Percentiles rank a stretch among this genome's conserved stretches.
phyloP scores from a whole-genome alignment of 2,113 vertebrate species.

The Archocentrus centrarchus region DNA sequence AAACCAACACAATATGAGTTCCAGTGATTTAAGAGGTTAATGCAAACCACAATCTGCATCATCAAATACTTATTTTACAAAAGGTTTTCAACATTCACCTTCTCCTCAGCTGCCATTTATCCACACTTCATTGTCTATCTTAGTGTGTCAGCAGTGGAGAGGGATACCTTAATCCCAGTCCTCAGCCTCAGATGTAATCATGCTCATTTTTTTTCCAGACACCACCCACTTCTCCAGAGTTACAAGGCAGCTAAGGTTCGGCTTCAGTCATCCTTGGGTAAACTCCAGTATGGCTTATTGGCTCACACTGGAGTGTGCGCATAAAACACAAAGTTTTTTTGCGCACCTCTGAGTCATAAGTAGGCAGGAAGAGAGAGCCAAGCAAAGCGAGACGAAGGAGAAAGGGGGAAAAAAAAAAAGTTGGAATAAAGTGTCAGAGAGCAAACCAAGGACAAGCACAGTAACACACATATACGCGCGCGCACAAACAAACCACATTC shows the following conservation, averaged over 20 bases:
- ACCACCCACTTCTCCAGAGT: conserved; percentile 48
- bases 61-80: not conserved
- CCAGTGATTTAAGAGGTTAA: not conserved
- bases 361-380: conserved; percentile 43
- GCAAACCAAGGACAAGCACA: conserved; percentile 14
- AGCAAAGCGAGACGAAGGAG: not conserved
- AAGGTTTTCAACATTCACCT: not conserved
- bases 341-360: conserved; percentile 73
- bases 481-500: conserved; percentile 1
- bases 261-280: conserved; percentile 58
- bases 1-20: not conserved
- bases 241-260: conserved; percentile 35
- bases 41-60: not conserved
- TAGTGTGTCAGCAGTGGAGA: not conserved
- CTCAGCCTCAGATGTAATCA: conserved; percentile 31
- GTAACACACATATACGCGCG: not conserved
- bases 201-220: conserved; percentile 23
- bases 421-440: conserved; percentile 30
- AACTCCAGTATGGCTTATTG: conserved; percentile 61
- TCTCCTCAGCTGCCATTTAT: not conserved
- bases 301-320: conserved; percentile 45
- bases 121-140: not conserved
- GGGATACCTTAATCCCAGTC: conserved; percentile 16
- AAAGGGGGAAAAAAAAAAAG: not conserved
- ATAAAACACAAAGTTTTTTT: conserved; percentile 53